Percentiles rank a stretch among this genome's conserved stretches.
phyloP scores from a whole-genome alignment of 2,113 vertebrate species.

The Mus musculus region DNA sequence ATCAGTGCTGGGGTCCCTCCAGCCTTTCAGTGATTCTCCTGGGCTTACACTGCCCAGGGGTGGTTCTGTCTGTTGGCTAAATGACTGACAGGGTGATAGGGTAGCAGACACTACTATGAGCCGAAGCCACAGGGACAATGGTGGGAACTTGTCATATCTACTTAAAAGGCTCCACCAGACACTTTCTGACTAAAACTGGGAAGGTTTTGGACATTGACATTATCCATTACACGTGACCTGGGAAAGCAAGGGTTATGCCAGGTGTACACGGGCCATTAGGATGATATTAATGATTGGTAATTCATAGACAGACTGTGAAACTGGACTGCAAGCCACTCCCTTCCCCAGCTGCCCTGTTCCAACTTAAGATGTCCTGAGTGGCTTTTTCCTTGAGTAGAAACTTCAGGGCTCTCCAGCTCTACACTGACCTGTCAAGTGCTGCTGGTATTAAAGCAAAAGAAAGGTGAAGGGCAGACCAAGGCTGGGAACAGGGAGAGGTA shows the following conservation, averaged over 20 bases:
- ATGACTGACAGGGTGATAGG: neutral
- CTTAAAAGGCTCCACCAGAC: neutral
- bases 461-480: accelerated
- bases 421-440: no score
- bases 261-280: no score
- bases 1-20: neutral
- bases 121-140: neutral
- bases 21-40: neutral
- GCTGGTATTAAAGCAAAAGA: neutral
- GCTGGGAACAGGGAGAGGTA: neutral
- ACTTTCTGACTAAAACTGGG: neutral
- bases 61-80: neutral
- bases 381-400: accelerated
- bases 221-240: neutral
- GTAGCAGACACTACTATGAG: neutral
- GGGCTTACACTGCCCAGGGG: neutral
- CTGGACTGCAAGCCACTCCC: neutral
- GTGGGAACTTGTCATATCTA: neutral
- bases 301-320: neutral
- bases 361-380: accelerated
- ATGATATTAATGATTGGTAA: no score
- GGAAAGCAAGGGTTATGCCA: neutral
- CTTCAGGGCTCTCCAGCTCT: accelerated
- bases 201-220: neutral
- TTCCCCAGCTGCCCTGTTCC: neutral